Percentiles rank a stretch among this genome's conserved stretches.
Evolutionary conservation across 2,888 invertebrate species (phyloP).

Genomic region (Patella pellucida): DNA sequence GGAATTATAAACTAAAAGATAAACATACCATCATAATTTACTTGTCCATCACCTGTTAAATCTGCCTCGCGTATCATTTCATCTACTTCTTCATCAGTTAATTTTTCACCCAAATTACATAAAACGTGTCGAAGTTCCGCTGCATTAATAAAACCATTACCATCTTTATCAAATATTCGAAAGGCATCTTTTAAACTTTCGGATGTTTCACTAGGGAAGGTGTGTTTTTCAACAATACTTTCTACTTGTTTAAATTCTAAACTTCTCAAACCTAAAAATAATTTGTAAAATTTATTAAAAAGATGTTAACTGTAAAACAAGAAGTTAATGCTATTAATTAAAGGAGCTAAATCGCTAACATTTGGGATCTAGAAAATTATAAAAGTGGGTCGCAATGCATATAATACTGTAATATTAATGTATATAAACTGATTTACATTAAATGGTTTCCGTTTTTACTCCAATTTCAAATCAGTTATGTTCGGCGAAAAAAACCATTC

Average conservation of each 20-base stretch:
- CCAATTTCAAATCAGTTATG: no score
- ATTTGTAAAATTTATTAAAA: background rate
- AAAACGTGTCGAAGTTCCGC: conserved; percentile 34
- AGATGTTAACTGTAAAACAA: no score
- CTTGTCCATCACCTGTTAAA: conserved; percentile 34
- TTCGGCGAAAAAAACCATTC: no score
- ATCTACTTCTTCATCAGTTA: conserved; percentile 24
- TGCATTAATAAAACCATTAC: conserved; percentile 36
- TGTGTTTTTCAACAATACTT: conserved; percentile 15
- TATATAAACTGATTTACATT: no score
- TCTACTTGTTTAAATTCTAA: conserved; percentile 16
- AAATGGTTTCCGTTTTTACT: no score
- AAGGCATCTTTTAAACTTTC: conserved; percentile 21
- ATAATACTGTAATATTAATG: no score
- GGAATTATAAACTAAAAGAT: conserved; percentile 7
- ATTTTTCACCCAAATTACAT: conserved; percentile 20
- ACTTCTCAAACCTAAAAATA: conserved; percentile 9
- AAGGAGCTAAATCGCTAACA: no score
- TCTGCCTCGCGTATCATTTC: conserved; percentile 40
- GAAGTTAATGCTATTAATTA: no score
- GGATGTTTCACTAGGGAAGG: conserved; percentile 8
- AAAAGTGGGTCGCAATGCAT: no score
- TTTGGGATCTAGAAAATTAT: no score
- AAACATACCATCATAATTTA: conserved; percentile 33
- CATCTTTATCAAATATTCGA: conserved; percentile 39